A percentile compares a stretch with the other conserved stretches of the same genome.
These are phyloP conservation scores for Argyra leucocephala DNA, from an alignment of 2,888 invertebrate genomes.

Conservation along the genomic window DNA sequence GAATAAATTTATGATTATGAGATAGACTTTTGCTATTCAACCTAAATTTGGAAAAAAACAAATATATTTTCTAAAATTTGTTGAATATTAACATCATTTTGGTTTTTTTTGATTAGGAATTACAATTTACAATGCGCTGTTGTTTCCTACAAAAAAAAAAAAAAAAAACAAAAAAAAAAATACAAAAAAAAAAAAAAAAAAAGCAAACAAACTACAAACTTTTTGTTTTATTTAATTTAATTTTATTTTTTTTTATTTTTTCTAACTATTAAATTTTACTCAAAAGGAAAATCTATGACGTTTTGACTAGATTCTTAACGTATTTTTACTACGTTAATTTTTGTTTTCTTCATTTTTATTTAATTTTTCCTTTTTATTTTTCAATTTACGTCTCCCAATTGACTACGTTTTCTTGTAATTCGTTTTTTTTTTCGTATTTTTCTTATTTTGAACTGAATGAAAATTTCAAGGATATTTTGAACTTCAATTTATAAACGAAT, in stretches of 20 bases:
- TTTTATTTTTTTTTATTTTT: background rate
- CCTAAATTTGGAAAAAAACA: no score
- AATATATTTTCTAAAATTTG: no score
- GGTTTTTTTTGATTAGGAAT: no score
- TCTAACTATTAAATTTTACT: background rate
- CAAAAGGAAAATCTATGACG: background rate
- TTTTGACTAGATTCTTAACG: conserved; percentile 3
- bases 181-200: no score
- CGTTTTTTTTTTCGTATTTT: background rate
- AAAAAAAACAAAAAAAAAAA: no score
- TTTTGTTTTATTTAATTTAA: no score
- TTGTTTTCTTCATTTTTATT: background rate
- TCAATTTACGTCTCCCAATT: conserved; percentile 6
- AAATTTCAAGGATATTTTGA: background rate
- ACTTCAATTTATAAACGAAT: background rate
- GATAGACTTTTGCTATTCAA: no score
- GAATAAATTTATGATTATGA: no score
- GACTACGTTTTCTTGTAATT: conserved; percentile 1
- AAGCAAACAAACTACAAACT: no score
- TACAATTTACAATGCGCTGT: no score
- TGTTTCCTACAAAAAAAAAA: no score
- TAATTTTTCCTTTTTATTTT: background rate
- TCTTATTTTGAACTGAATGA: background rate
- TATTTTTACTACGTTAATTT: background rate
- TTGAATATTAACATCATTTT: no score